Percentiles rank a stretch among this genome's conserved stretches.
phyloP scores from a whole-genome alignment of 2,888 invertebrate species.

The Drosophila austrosaltans region DNA sequence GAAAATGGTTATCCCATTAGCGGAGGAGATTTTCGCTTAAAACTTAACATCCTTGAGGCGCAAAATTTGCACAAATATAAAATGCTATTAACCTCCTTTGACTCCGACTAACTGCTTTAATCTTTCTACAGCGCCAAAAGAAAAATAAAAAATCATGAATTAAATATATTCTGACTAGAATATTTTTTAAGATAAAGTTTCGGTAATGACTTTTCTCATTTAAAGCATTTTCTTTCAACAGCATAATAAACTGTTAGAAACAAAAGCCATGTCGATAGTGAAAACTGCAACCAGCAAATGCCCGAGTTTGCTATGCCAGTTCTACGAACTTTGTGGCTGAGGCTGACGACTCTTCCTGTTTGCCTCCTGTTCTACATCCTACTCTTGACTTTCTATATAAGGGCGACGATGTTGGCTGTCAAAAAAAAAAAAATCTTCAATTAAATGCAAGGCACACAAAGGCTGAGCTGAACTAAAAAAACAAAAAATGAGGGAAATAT shows the following conservation, averaged over 20 bases:
- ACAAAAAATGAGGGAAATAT: slow-evolving; percentile 37
- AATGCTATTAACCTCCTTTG: no score
- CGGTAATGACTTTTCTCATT: slow-evolving; percentile 18
- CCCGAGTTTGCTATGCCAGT: slow-evolving; percentile 13
- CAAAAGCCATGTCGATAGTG: slow-evolving; percentile 11
- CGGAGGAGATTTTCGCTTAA: no score
- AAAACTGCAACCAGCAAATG: slow-evolving; percentile 9
- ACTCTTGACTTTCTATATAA: slow-evolving; percentile 62
- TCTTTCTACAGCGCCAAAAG: no score
- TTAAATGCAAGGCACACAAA: slow-evolving; percentile 73
- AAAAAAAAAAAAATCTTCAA: slow-evolving; percentile 67
- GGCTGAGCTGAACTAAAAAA: slow-evolving; percentile 44
- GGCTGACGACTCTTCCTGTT: slow-evolving; percentile 13
- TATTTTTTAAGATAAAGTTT: slow-evolving; percentile 7
- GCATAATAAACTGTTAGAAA: slow-evolving; percentile 7
- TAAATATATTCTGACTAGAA: not conserved
- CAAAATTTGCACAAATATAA: no score
- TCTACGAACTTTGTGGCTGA: slow-evolving; percentile 14
- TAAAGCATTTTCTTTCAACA: slow-evolving; percentile 5
- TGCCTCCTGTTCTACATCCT: slow-evolving; percentile 35
- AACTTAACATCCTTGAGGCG: no score
- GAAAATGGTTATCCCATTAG: no score
- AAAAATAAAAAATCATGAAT: not conserved
- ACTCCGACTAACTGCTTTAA: no score
- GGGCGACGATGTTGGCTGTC: slow-evolving; percentile 65